Conservation (phyloP, 2,888 invertebrate species). For the Ephialtes manifestator region DNA sequence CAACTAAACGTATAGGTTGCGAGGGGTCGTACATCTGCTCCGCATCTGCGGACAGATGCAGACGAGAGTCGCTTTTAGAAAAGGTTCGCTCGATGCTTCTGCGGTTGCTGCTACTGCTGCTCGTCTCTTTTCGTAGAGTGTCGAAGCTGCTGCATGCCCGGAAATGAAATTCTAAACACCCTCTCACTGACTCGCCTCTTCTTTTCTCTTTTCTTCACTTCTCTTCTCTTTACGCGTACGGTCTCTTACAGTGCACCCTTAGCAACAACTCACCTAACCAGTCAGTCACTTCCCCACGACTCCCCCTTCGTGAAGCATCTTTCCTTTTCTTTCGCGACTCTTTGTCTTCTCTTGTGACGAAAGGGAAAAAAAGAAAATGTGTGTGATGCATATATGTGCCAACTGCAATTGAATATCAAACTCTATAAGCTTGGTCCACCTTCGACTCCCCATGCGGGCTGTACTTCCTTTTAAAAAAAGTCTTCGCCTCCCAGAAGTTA, state of each 20-base stretch:
- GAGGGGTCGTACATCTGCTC: slow-evolving; percentile 80
- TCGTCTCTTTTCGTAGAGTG: slow-evolving; percentile 63
- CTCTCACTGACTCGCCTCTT: slow-evolving; percentile 74
- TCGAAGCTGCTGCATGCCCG: slow-evolving; percentile 76
- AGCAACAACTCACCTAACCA: slow-evolving; percentile 60
- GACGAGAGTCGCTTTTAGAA: slow-evolving; percentile 68
- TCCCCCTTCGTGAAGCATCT: slow-evolving; percentile 40
- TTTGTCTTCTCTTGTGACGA: slow-evolving; percentile 49
- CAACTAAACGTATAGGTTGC: slow-evolving; percentile 54
- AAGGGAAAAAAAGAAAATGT: slow-evolving; percentile 30
- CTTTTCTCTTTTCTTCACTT: slow-evolving; percentile 63
- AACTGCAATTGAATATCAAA: slow-evolving; percentile 44
- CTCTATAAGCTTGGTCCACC: neutral
- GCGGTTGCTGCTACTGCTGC: slow-evolving; percentile 49
- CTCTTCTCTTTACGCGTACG: slow-evolving; percentile 49
- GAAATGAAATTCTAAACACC: slow-evolving; percentile 85
- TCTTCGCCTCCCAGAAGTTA: slow-evolving; percentile 63
- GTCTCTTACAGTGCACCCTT: slow-evolving; percentile 46
- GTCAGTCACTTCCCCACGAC: slow-evolving; percentile 32
- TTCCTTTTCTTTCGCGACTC: slow-evolving; percentile 11
- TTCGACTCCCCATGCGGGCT: slow-evolving; percentile 6
- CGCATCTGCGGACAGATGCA: slow-evolving; percentile 83
- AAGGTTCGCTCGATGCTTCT: slow-evolving; percentile 59
- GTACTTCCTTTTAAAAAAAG: slow-evolving; percentile 27
- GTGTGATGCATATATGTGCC: slow-evolving; percentile 23